A percentile compares a stretch with the other conserved stretches of the same genome.
Conservation (phyloP, 2,113 vertebrate genomes). For the Nematolebias whitei region DNA sequence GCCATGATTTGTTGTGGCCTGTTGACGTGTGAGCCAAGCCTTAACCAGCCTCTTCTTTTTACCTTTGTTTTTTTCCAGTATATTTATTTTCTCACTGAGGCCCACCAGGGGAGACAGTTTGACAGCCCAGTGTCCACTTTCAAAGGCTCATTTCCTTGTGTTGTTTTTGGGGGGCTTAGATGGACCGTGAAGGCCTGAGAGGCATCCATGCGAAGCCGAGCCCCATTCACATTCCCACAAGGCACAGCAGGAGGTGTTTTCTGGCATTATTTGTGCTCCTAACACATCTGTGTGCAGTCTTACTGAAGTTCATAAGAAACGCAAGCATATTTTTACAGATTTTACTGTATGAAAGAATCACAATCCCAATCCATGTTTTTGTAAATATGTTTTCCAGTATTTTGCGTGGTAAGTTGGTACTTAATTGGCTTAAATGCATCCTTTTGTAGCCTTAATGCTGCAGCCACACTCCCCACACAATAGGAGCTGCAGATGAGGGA, state of each 20-base stretch:
- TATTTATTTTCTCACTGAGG: slow-evolving; percentile 30
- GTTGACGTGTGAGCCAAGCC: slow-evolving; percentile 53
- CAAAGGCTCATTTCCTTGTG: slow-evolving; percentile 65
- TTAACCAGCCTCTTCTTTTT: slow-evolving; percentile 23
- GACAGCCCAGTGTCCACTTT: slow-evolving; percentile 65
- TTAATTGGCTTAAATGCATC: background rate
- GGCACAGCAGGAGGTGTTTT: slow-evolving; percentile 13
- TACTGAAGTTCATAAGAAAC: slow-evolving; percentile 1
- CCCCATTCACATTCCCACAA: slow-evolving; percentile 36
- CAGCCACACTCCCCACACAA: slow-evolving; percentile 4
- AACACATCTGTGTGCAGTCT: background rate
- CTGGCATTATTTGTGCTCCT: slow-evolving; percentile 6
- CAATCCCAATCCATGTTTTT: background rate
- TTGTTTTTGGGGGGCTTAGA: slow-evolving; percentile 49
- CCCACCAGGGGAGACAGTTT: slow-evolving; percentile 26
- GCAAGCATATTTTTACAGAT: background rate
- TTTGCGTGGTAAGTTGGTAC: background rate
- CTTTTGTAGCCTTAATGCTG: slow-evolving; percentile 7
- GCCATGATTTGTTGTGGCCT: slow-evolving; percentile 58
- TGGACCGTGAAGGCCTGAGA: slow-evolving; percentile 27
- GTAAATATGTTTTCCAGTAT: background rate
- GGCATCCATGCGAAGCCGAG: slow-evolving; percentile 44
- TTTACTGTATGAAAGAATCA: background rate
- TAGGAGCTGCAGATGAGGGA: slow-evolving; percentile 21
- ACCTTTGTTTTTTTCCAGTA: slow-evolving; percentile 27